Percentiles rank a stretch among this genome's conserved stretches.
Conservation (phyloP, 1,140 invertebrate species). For the Leptonema lineaticorne region DNA sequence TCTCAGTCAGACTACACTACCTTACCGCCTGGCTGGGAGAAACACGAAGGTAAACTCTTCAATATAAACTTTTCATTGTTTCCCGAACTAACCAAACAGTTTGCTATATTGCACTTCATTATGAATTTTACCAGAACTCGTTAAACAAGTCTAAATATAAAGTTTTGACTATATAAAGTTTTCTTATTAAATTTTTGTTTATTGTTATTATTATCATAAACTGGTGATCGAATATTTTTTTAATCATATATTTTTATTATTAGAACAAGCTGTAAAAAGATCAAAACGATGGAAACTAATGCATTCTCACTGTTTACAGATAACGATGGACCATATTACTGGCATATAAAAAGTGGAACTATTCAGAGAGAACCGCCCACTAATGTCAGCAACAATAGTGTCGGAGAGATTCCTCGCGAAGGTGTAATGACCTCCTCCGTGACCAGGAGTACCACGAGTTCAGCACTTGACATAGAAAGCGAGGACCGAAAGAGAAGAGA, state of each 20-base stretch:
- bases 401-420: constrained; percentile 58
- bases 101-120: too few species aligned
- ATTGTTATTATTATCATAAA: too few species aligned
- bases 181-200: not conserved
- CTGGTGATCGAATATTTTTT: not conserved
- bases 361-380: constrained; percentile 88
- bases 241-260: not conserved
- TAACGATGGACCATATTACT: constrained; percentile 92
- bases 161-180: not conserved
- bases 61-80: constrained; percentile 1
- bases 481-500: constrained; percentile 69
- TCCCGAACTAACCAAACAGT: too few species aligned
- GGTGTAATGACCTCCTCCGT: constrained; percentile 73
- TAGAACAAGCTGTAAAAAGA: not conserved
- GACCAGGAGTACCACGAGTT: constrained; percentile 76
- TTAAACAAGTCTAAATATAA: too few species aligned
- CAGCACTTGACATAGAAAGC: constrained; percentile 69
- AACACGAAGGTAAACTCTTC: constrained; percentile 79
- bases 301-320: constrained; percentile 59
- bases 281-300: not conserved
- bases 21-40: constrained; percentile 87
- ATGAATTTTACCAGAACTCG: too few species aligned
- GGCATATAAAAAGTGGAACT: constrained; percentile 97
- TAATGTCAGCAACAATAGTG: constrained; percentile 59
- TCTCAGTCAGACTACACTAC: constrained; percentile 1